A percentile compares a stretch with the other conserved stretches of the same genome.
Evolutionary conservation across 2,888 invertebrate species (phyloP).

Genomic region (Globia sparganii): DNA sequence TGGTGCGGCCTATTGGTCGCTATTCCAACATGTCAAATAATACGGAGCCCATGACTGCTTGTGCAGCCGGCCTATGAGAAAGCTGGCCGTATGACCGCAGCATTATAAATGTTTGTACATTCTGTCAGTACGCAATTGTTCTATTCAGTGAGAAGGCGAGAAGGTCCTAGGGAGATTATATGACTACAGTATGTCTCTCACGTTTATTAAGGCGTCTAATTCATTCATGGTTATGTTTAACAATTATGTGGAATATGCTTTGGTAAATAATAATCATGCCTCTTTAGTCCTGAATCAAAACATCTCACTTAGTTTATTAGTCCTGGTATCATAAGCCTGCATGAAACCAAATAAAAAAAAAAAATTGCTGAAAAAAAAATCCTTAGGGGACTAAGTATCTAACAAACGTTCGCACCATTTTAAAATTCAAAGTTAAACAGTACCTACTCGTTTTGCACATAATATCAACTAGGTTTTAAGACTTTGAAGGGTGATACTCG

Average conservation of each 20-base stretch:
- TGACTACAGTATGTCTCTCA: not conserved
- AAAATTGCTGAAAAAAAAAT: too few species aligned
- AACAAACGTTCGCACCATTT: not conserved
- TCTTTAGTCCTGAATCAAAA: not conserved
- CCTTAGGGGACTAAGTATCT: too few species aligned
- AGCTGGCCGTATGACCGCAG: not conserved
- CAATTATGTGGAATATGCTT: not conserved
- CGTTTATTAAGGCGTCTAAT: not conserved
- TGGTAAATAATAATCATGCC: not conserved
- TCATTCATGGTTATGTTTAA: not conserved
- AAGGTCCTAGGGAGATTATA: slow-evolving; percentile 9
- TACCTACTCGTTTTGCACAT: not conserved
- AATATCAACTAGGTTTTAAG: not conserved
- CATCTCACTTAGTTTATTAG: too few species aligned
- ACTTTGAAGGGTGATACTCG: not conserved
- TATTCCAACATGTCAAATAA: too few species aligned
- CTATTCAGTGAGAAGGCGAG: not conserved
- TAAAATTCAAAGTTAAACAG: not conserved
- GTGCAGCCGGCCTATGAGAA: not conserved
- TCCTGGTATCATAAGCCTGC: not conserved
- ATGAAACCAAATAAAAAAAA: not conserved
- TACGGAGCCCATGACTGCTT: too few species aligned
- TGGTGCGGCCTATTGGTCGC: not conserved
- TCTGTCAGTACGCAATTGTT: not conserved
- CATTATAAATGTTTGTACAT: slow-evolving; percentile 21